Evolutionary conservation across 2,113 vertebrate genomes (phyloP), one percentile per base, ranked within the genome.

Genomic region (Enhydra lutris): DNA sequence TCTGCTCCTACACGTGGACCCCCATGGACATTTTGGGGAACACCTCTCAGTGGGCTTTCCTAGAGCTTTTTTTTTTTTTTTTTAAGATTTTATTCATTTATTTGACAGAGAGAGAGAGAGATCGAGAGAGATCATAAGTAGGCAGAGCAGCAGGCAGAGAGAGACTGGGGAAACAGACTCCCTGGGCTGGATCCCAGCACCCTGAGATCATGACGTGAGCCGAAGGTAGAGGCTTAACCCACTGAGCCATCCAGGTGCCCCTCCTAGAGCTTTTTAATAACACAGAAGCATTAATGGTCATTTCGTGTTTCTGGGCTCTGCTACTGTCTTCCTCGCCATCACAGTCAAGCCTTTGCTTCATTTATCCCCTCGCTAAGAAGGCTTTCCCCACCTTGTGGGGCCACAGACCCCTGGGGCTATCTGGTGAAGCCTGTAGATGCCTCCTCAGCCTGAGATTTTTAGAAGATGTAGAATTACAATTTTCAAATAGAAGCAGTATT

Each of bases 261-360:
- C 52, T 29, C 13, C 18, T 45, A 7, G 26, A 24, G 5, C 17
- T 31, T 52, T 57, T 52, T 20, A 29, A 4, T 13, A 12, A 3
- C 7, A 1, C 0, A 1, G 2, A 0, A 10, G 2, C 50, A 7
- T 15, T 13, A 31, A 52, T 24, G 11, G 29, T 34, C 14, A 85
- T 31, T 65, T n/a, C 0, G 3, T 10, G 18, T 67, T 74, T 81
- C 88, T 18, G 31, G 31, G 34, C 24, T 67, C 26, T 21, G 42
- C 47, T 7, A 0, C n/a, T 17, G 2, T 52, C 45, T 15, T 9
- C 15, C 17, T 21, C 34, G 69, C 21, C 15, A 24, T 29, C 31
- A 3, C 13, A 74, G 26, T 52, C 34, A 13, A 26, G 21, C 26
- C 26, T 18, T 23, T 0, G 24, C 34, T 67, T 45, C 23, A 0